Conservation (phyloP, 2,113 vertebrate genomes). For the Lamprotornis superbus region DNA sequence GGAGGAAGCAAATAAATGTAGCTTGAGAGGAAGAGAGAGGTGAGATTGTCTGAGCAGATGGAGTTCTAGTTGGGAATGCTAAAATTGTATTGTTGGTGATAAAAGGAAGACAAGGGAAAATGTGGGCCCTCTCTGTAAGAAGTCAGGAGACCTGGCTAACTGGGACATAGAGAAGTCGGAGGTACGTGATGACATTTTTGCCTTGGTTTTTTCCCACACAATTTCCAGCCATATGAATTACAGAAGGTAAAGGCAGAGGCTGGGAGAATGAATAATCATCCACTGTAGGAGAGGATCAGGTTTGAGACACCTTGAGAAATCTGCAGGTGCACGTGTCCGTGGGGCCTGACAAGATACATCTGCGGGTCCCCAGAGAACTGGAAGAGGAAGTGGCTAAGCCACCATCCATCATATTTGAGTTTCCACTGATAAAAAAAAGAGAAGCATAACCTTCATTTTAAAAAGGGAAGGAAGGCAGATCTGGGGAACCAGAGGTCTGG, state of each 20-base stretch:
- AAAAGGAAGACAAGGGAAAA: neutral
- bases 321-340: accelerated
- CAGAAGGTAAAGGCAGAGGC: neutral
- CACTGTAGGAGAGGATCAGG: neutral
- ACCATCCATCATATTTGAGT: neutral
- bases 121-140: neutral
- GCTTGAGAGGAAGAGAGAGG: neutral
- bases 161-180: neutral
- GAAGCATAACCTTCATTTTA: neutral
- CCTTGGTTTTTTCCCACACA: neutral
- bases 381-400: neutral
- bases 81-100: neutral
- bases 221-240: neutral
- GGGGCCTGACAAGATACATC: neutral
- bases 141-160: neutral
- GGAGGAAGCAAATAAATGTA: neutral
- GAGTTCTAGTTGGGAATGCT: neutral
- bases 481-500: neutral
- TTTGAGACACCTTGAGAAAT: neutral
- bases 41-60: neutral
- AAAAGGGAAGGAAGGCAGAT: neutral
- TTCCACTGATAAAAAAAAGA: neutral
- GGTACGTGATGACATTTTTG: neutral
- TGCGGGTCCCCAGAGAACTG: neutral
- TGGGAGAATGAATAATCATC: neutral